phyloP scores from a whole-genome alignment of 2,888 invertebrate genomes.

The Lobophora halterata region DNA sequence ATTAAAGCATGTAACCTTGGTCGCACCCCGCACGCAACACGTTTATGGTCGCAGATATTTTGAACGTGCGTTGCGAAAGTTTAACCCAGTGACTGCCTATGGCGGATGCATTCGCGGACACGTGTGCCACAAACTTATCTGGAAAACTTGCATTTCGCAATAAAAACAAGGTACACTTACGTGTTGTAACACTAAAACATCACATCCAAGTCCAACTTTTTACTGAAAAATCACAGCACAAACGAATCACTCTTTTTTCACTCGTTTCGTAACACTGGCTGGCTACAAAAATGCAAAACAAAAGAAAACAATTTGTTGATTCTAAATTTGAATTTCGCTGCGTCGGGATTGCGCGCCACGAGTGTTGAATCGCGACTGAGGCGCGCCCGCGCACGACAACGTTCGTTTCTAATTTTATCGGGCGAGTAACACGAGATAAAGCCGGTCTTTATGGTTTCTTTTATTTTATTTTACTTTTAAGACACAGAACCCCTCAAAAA shows the following conservation, averaged over 20 bases:
- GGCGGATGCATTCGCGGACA: slow-evolving; percentile 30
- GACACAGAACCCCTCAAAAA: no score
- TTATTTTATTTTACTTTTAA: slow-evolving; percentile 60
- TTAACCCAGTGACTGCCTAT: slow-evolving; percentile 25
- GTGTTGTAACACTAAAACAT: slow-evolving; percentile 20
- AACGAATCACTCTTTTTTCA: slow-evolving; percentile 37
- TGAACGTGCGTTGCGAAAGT: slow-evolving; percentile 28
- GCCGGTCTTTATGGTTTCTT: slow-evolving; percentile 68
- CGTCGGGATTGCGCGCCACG: slow-evolving; percentile 44
- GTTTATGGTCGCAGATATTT: slow-evolving; percentile 11
- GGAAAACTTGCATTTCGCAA: slow-evolving; percentile 24
- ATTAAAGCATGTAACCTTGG: slow-evolving; percentile 6
- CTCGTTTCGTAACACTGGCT: slow-evolving; percentile 41
- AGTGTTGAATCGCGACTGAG: slow-evolving; percentile 46
- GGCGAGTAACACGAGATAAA: slow-evolving; percentile 78
- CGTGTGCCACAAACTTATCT: slow-evolving; percentile 25
- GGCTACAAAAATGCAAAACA: slow-evolving; percentile 40
- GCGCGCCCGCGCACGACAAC: slow-evolving; percentile 38
- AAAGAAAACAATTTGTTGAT: slow-evolving; percentile 46
- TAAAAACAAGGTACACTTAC: slow-evolving; percentile 24
- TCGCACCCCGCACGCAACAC: slow-evolving; percentile 1
- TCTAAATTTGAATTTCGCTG: slow-evolving; percentile 40
- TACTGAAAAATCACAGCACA: slow-evolving; percentile 33
- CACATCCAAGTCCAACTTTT: slow-evolving; percentile 37
- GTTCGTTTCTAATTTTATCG: slow-evolving; percentile 74